Evolutionary conservation across 2,797 vertebrate genomes (phyloP), one percentile per base, ranked within the genome.

Genomic region (Silurus aristotelis): DNA sequence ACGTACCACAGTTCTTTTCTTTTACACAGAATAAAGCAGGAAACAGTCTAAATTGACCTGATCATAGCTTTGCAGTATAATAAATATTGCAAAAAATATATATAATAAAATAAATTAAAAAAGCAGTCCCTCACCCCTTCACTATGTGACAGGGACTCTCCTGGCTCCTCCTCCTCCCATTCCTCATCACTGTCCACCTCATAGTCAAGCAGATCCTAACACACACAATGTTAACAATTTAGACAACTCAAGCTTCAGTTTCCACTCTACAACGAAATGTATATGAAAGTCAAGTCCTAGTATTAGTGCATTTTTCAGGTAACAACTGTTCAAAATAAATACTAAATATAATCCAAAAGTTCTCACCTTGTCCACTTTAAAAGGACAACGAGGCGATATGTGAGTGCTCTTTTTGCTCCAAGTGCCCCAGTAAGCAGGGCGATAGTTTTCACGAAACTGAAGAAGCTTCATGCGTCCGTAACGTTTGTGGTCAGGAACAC

Each of bases 81-180:
- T 15, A 70, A 78, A 38, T 31, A 31, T 31, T 31, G 31, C 31
- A 31, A 31, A n/a, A n/a, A n/a, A n/a, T 9, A 58, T 55, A 27
- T 2, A 58, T 12, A 52, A 25, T 4, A 7, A 17, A 0, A 15
- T 1, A 79, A 48, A 20, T n/a, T n/a, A 20, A 83, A 61, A 27
- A 75, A 55, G 20, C 1, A 19, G n/a, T 46, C 43, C 1, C 96
- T 96, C 86, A 99, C 98, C 94, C 96, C 98, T 90, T 99, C 98
- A 5, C 98, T 99, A n/a, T 99, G 98, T 17, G 98, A 99, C 76
- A 99, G 93, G 0, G 97, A 99, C 90, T 99, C 98, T 85, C 98
- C 98, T 0, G 98, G 98, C 86, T 99, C 98, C 60, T 99, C 98
- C 85, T 99, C 98, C 85, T 99, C 98, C 98, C 98, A 99, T 84